Base-by-base conservation (phyloP, 2,113 vertebrate genomes). In the Vimba vimba region DNA sequence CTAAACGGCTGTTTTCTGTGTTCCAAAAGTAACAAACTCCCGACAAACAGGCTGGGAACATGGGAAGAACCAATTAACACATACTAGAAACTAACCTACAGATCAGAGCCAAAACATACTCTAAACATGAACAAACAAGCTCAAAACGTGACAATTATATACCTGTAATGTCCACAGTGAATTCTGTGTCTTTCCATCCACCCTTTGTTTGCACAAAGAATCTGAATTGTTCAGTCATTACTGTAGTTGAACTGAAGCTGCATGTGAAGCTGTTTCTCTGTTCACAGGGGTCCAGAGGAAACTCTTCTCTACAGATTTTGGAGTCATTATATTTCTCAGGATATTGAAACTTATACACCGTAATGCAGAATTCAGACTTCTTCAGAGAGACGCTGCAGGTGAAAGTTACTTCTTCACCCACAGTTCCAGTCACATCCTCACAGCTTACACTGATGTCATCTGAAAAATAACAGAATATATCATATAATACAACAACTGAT, bases 281-380 rank as follows among this genome's bases (percentile, higher is more conserved):
- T 11, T 68, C 43, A 47, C 73, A 75, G 43, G 19, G 0, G 21
- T 0, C 2, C 4, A 0, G 0, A 2, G 21, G 21, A 57, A n/a
- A 0, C 2, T 8, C 0, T 43, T 62, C 0, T 59, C 0, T 62
- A 59, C 12, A 79, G 57, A 79, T 39, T 60, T 1, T 0, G 0
- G 3, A 1, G 8, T 39, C 21, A 4, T 7, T 39, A 36, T 8
- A 2, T 1, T 0, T 4, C 6, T 39, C 3, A 39, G 68, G 0
- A 2, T 27, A 19, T 0, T 4, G 0, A 55, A 77, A 33, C 25
- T 2, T 77, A 27, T 10, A 55, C 3, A 1, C 0, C 19, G 0
- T 2, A 30, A 30, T 2, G 27, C 75, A 77, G 5, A 7, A 33
- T 5, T 0, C 17, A 21, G 3, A 3, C 13, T 50, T 3, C 13